These are phyloP conservation scores for Bacillus rossius DNA, from an alignment of 1,140 invertebrate genomes.

Conservation along the genomic window DNA sequence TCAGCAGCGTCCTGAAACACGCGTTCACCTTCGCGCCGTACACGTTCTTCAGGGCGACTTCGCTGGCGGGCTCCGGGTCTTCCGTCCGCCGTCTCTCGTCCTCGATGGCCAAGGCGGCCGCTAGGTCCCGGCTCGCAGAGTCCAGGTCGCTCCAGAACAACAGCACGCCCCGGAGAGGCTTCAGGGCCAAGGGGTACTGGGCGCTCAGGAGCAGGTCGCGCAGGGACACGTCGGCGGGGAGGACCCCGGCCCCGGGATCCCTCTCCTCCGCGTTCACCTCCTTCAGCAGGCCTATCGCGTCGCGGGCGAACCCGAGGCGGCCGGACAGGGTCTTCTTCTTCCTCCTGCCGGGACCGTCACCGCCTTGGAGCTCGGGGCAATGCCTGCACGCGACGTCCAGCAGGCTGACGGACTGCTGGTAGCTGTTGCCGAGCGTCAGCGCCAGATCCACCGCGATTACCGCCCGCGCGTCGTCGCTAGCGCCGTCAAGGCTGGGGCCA, in stretches of 20 bases:
- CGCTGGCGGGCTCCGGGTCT: too few species aligned
- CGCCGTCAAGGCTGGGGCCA: not conserved
- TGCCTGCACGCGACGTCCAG: constrained; percentile 5
- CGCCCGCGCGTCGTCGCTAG: not conserved
- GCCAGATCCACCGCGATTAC: constrained; percentile 2
- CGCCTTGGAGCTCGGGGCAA: not conserved
- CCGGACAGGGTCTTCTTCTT: not conserved
- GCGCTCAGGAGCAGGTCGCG: not conserved
- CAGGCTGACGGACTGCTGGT: constrained; percentile 4
- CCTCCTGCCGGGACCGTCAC: not conserved
- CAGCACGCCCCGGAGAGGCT: not conserved
- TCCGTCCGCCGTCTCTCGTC: not conserved
- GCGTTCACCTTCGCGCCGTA: not conserved
- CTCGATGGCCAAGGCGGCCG: not conserved
- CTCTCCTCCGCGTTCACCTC: not conserved
- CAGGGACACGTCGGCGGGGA: not conserved
- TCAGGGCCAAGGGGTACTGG: not conserved
- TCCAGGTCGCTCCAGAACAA: constrained; percentile 1
- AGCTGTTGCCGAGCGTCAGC: not conserved
- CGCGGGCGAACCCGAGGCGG: not conserved
- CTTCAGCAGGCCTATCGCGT: constrained; percentile 1
- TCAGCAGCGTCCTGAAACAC: not conserved
- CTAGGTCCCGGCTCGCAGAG: not conserved
- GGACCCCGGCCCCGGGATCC: not conserved
- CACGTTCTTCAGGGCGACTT: not conserved